Evolutionary conservation across 2,797 vertebrate genomes (phyloP), one percentile per base, ranked within the genome.

Genomic region (Neopelma chrysocephalum): DNA sequence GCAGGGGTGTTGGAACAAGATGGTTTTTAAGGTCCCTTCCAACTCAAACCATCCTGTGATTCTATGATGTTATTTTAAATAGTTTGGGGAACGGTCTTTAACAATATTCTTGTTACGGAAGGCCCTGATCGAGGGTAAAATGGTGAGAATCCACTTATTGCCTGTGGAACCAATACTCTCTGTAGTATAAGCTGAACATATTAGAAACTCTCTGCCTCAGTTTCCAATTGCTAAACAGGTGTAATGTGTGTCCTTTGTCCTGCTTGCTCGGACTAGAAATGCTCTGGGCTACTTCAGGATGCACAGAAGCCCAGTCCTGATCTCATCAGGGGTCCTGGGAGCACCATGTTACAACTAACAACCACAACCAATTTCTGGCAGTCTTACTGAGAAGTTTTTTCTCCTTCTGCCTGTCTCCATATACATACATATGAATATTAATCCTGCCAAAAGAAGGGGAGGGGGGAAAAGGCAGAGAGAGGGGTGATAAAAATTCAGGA

Each of bases 401-500:
- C 53, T 66, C 27, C 19, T 75, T 70, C 72, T 84, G 26, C 54
- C n/a, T 31, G 4, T 84, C 36, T 73, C 40, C 15, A 8, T 60
- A 62, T 83, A 64, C 75, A 81, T 70, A 79, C 3, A 0, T 38
- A 83, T 75, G 71, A 85, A 91, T 72, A 76, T 87, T 92, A 97
- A 92, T 65, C 70, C 87, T 87, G 71, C 15, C 1, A 4, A 89
- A 90, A 90, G 42, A 68, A 60, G 26, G 38, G 6, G 16, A 10
- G 23, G 12, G 0, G 1, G 3, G 8, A 21, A 25, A 50, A 53
- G 7, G 21, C 32, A 86, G 50, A 29, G 82, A 91, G 43, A 66
- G 38, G 22, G 17, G n/a, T 75, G 82, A 93, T 96, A 93, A 93
- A 94, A 96, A 96, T 94, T 90, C 94, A 75, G 64, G 13, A 12